Evolutionary conservation across 2,888 invertebrate species (phyloP), one percentile per base, ranked within the genome.

Genomic region (Nemotelus pantherinus): DNA sequence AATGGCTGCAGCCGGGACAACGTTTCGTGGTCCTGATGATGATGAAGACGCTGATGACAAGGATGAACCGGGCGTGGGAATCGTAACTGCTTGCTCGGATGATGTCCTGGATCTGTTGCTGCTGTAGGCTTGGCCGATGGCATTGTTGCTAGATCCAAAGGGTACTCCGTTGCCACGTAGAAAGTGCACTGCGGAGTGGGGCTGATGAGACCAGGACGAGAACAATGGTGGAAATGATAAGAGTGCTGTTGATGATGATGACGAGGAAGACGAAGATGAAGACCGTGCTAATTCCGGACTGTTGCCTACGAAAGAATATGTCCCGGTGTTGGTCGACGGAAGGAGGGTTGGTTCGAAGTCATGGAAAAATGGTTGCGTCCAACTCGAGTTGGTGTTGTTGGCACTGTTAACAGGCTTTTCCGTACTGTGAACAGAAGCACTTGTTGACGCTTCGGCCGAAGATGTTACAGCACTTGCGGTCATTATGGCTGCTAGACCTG

Each of bases 401-500:
- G 10, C n/a, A 25, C 10, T 60, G 5, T 2, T 68, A 25, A 60
- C 45, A 47, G 48, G 44, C 9, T 72, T 45, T 2, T 5, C 58
- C 9, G 45, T 6, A 57, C 10, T 44, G 6, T 70, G 9, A 50
- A 58, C 39, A 10, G 45, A 25, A 25, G 9, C 58, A 58, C 47
- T 44, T 58, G 57, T 25, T 45, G 47, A 58, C 6, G 57, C 47
- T 58, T 72, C 44, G n/a, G 65, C 43, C 2, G 65, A 53, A 53
- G 76, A 64, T 55, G 76, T 65, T 48, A 74, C 60, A 64, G 76
- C 55, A 55, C 55, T 65, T n/a, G 64, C 76, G 64, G 76, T 76
- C 76, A 76, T 65, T 9, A 76, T 76, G 65, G 65, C 76, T 76
- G 76, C 65, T 76, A 76, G 39, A 50, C 53, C 45, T 76, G 65